Base-by-base conservation (phyloP, 2,113 vertebrate genomes). In the Varanus salvator region DNA sequence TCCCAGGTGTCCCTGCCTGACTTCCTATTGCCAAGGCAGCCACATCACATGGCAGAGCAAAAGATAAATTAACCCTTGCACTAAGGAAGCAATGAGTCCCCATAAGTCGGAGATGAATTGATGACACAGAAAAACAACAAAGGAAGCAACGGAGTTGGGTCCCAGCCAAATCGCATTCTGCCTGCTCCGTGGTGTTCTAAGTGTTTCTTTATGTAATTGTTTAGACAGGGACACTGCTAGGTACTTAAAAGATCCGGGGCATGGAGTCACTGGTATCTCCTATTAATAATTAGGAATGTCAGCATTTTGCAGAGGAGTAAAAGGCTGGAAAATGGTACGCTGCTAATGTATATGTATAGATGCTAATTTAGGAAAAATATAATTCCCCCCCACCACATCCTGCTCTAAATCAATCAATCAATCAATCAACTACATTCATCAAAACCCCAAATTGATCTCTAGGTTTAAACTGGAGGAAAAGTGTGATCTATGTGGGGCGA, bases 1-100 rank as follows among this genome's bases (percentile, higher is more conserved):
- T 78, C 75, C 75, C 75, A 87, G 86, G 86, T 80, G 86, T 50
- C 64, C 60, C 29, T 87, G 38, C 74, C 52, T 38, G 34, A 27
- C 27, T 69, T 71, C 31, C 60, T 80, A 52, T 80, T 69, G 75
- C 86, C 75, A 80, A 87, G 44, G 52, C 75, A 87, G 34, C 38
- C 57, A 50, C 38, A 87, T 48, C 75, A 77, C 48, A 72, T 21
- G 48, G 48, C 4, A 57, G 7, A 86, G 84, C 69, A 57, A 57
- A 74, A 75, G 48, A 23, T 69, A 4, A 66, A 66, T 23, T 68
- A 66, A 69, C 60, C 48, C 44, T 69, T 80, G 76, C 31, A 11
- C 34, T 52, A 44, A 44, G 38, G 38, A 44, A 44, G 38, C 38
- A 44, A 44, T 44, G 38, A 1, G 38, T 44, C 38, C 38, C 38